These are phyloP conservation scores for Muschampia plurimacula DNA, from an alignment of 2,888 invertebrate species.

Conservation along the genomic window DNA sequence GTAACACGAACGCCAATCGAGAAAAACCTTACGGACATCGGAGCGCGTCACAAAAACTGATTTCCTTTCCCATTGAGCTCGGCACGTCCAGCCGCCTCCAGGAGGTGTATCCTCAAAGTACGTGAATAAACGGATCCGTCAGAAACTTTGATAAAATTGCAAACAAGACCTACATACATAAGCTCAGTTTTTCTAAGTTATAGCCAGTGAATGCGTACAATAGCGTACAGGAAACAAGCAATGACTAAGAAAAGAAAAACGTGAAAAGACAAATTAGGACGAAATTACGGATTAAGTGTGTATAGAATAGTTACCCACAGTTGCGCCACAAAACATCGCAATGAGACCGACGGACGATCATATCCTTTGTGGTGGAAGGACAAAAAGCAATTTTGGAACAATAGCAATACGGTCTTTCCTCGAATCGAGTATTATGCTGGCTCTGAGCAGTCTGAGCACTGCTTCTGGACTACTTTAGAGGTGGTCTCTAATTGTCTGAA, in stretches of 20 bases:
- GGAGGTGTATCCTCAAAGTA: conserved; percentile 2
- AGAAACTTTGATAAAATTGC: too few relatives aligned
- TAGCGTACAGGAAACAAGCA: too few relatives aligned
- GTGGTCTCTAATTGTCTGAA: not conserved
- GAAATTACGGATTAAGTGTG: not conserved
- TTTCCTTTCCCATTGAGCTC: conserved; percentile 51
- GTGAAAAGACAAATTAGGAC: too few relatives aligned
- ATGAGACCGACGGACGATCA: conserved; percentile 4
- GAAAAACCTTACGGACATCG: conserved; percentile 41
- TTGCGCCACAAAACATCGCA: not conserved
- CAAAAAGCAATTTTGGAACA: conserved; percentile 32
- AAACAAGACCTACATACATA: too few relatives aligned
- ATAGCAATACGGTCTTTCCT: conserved; percentile 24
- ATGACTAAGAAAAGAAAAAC: not conserved
- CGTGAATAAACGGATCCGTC: too few relatives aligned
- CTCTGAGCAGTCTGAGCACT: not conserved
- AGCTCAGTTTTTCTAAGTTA: too few relatives aligned
- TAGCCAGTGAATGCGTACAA: too few relatives aligned
- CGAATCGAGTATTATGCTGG: conserved; percentile 12
- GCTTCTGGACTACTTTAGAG: not conserved
- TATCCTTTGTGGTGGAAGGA: conserved; percentile 17
- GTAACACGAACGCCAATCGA: conserved; percentile 43
- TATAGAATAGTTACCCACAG: not conserved
- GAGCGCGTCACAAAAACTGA: conserved; percentile 46
- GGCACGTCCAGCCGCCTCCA: conserved; percentile 20